Percentiles rank a stretch among this genome's conserved stretches.
Evolutionary conservation across 2,888 invertebrate genomes (phyloP).

Genomic region (Ditylenchus weischeri): DNA sequence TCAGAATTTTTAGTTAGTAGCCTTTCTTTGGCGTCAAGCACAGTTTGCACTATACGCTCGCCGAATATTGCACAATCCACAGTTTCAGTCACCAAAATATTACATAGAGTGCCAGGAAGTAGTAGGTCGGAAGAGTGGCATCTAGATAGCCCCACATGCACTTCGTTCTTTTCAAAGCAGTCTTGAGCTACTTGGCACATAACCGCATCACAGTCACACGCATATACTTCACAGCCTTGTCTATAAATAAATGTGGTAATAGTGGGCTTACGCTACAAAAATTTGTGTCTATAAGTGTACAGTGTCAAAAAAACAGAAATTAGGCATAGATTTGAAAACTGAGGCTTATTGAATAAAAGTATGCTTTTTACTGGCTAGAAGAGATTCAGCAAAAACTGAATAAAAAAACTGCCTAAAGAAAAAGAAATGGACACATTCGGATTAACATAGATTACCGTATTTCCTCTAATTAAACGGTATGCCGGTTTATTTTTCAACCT

Average conservation of each 20-base stretch:
- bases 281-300: too few relatives aligned
- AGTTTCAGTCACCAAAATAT: constrained; percentile 29
- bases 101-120: constrained; percentile 10
- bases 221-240: constrained; percentile 6
- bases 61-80: constrained; percentile 31
- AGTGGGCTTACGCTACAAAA: too few relatives aligned
- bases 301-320: too few relatives aligned
- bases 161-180: constrained; percentile 21
- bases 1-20: constrained; percentile 17
- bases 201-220: constrained; percentile 21
- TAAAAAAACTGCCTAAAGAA: too few relatives aligned
- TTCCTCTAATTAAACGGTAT: too few relatives aligned
- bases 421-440: too few relatives aligned
- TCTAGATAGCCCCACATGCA: constrained; percentile 19
- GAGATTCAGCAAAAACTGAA: too few relatives aligned
- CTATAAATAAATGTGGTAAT: not conserved
- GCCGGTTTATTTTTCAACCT: too few relatives aligned
- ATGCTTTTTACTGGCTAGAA: too few relatives aligned
- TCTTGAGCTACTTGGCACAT: constrained; percentile 23
- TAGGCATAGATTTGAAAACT: too few relatives aligned
- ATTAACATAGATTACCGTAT: too few relatives aligned
- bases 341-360: too few relatives aligned
- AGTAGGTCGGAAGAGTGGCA: constrained; percentile 20
- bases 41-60: constrained; percentile 22
- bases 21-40: constrained; percentile 24